Base-by-base conservation (phyloP, 2,797 vertebrate species). In the Enteromius radiatus region DNA sequence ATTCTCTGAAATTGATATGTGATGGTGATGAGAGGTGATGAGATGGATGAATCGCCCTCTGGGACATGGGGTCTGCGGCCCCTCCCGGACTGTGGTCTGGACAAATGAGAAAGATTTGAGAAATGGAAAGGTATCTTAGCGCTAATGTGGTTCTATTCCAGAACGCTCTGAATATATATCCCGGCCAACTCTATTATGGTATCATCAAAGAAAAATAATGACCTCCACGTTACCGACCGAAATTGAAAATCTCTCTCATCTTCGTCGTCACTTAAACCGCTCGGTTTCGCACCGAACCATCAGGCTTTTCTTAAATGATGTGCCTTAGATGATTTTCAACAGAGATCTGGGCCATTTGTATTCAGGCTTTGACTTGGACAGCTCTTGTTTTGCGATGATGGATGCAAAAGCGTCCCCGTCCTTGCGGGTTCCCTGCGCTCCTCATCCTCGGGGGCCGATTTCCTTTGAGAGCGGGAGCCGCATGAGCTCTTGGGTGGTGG, bases 1-100 rank as follows among this genome's bases (percentile, higher is more conserved):
- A 88, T 89, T 88, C 86, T 78, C 56, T 84, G 86, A 87, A 87
- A 88, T 90, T 89, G 85, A 90, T 89, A 90, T 84, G 65, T n/a
- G 84, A 86, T n/a, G n/a, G n/a, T n/a, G n/a, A n/a, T n/a, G n/a
- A n/a, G n/a, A n/a, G n/a, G 83, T 69, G 85, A 85, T 85, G 84
- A 85, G 81, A 78, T 88, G 80, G 81, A 78, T 86, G 76, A 88
- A 82, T 86, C 74, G 84, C 78, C 86, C 56, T 78, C 63, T 76
- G 88, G 84, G 83, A 86, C 43, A 65, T 52, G 59, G 76, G 84
- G 83, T 79, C 78, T 38, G 26, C 2, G 21, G 26, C 76, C 80
- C 75, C 80, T 83, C 81, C 74, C 63, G 68, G 68, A 64, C 79
- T 83, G 73, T 82, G 83, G 83, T 47, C 45, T 78, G 83, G 83